phyloP scores from a whole-genome alignment of 2,797 vertebrate species.

The Alcedo quadribrachys region DNA sequence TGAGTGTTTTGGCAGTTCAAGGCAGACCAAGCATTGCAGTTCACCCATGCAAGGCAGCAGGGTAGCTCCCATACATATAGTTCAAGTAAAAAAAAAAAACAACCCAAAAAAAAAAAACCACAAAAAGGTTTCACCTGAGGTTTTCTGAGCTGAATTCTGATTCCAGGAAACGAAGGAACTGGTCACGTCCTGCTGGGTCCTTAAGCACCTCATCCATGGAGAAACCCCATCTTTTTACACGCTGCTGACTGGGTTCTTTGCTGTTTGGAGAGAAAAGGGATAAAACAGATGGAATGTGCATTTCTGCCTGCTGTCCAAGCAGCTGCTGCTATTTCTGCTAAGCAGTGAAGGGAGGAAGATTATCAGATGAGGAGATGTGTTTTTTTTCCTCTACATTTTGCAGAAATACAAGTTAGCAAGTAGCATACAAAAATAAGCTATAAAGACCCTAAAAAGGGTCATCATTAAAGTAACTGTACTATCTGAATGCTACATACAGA shows the following conservation, averaged over 20 bases:
- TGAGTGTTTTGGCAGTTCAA: background rate
- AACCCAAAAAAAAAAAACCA: background rate
- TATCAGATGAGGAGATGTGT: background rate
- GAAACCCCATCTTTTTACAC: conserved; percentile 95
- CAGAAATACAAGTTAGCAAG: background rate
- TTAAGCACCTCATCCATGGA: conserved; percentile 92
- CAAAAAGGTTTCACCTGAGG: conserved; percentile 82
- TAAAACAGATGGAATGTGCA: conserved; percentile 31
- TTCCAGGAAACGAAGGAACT: conserved; percentile 94
- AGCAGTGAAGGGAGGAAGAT: conserved; percentile 6
- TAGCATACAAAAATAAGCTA: background rate
- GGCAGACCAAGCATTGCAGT: background rate
- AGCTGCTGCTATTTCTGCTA: conserved; percentile 51
- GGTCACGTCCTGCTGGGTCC: conserved; percentile 90
- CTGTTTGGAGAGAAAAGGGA: conserved; percentile 72
- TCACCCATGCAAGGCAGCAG: background rate
- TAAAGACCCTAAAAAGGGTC: background rate
- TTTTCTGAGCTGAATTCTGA: conserved; percentile 99
- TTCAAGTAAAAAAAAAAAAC: background rate
- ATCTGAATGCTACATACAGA: background rate
- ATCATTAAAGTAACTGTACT: background rate
- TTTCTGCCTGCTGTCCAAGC: background rate
- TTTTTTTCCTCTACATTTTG: background rate
- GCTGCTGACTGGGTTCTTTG: conserved; percentile 92
- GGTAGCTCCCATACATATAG: background rate